Evolutionary conservation across 2,113 vertebrate species (phyloP).

Genomic region (Gasterosteus aculeatus): DNA sequence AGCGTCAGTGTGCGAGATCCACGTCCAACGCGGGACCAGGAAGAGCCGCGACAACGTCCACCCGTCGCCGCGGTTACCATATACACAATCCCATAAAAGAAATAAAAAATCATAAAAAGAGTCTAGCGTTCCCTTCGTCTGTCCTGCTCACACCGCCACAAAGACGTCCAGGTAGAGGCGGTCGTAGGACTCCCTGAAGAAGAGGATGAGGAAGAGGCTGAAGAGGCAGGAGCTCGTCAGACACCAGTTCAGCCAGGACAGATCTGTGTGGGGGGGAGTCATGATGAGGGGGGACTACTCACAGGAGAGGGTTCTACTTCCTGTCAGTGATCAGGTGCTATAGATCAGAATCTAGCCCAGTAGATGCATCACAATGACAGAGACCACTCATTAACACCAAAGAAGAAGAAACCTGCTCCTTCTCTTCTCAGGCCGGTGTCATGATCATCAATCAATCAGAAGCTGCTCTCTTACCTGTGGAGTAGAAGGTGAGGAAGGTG

Average conservation of each 20-base stretch:
- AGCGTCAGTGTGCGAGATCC: neutral
- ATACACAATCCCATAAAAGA: constrained; percentile 37
- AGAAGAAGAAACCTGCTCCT: too few relatives aligned
- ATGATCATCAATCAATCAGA: too few relatives aligned
- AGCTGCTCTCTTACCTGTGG: constrained; percentile 83
- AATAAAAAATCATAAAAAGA: constrained; percentile 10
- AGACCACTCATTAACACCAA: too few relatives aligned
- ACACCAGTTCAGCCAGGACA: constrained; percentile 99
- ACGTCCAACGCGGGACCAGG: too few relatives aligned
- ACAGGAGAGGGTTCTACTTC: too few relatives aligned
- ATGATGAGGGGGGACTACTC: too few relatives aligned
- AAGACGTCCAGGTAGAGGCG: constrained; percentile 98
- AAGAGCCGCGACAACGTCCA: constrained; percentile 4
- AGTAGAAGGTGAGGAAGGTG: constrained; percentile 95
- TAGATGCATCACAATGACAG: too few relatives aligned
- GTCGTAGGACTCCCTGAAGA: constrained; percentile 98
- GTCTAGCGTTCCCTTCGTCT: constrained; percentile 13
- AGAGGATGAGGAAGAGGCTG: constrained; percentile 93
- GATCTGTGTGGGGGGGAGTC: constrained; percentile 80
- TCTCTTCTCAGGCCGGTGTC: too few relatives aligned
- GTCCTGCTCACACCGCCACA: constrained; percentile 86
- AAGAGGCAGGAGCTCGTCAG: constrained; percentile 94
- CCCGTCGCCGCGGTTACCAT: constrained; percentile 37
- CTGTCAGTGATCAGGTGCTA: too few relatives aligned
- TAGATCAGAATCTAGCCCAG: too few relatives aligned